Base-by-base conservation (phyloP, 1,140 invertebrate genomes). In the Macrostomum lignano region DNA sequence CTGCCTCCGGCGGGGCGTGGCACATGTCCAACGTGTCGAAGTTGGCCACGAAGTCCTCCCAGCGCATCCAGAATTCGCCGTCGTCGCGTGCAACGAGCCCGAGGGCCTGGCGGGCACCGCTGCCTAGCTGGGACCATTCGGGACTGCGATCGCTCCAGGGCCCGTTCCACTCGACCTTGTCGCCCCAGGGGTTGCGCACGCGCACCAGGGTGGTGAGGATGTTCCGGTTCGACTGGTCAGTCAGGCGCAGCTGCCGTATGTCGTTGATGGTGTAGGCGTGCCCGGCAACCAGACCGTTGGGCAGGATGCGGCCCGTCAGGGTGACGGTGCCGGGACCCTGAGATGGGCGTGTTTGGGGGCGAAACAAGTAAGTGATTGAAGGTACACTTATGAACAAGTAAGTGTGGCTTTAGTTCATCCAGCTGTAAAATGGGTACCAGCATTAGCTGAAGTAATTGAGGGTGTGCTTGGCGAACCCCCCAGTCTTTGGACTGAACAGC, bases 111-210 rank as follows among this genome's bases (percentile, higher is more conserved):
- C 79, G 82, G 41, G 81, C 73, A 1, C 72, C 65, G 17, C 79
- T 69, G 0, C 74, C 68, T 38, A 94, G 82, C 42, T 71, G 77
- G 29, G 74, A 66, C 86, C 86, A 94, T 58, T 94, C 82, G 0
- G 70, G 35, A 21, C 57, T 58, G 20, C 50, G 52, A 49, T 91
- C 84, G 50, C 74, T 76, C 81, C 82, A 94, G 0, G 77, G 63
- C 10, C 84, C 84, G 46, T 79, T 84, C 82, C 82, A 94, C 55
- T 91, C 81, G 1, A 74, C 72, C 48, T 81, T 74, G 48, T 82
- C 82, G 7, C 82, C 84, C 81, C 82, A 91, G 3, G 84, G 84
- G 63, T 93, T 91, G 31, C 82, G 63, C 43, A 93, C 64, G 33
- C 82, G 63, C 17, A 88, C 61, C 33, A 93, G 62, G 1, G 42